Evolutionary conservation across 1,140 invertebrate species (phyloP), one percentile per base, ranked within the genome.

Genomic region (Sinonovacula constricta): DNA sequence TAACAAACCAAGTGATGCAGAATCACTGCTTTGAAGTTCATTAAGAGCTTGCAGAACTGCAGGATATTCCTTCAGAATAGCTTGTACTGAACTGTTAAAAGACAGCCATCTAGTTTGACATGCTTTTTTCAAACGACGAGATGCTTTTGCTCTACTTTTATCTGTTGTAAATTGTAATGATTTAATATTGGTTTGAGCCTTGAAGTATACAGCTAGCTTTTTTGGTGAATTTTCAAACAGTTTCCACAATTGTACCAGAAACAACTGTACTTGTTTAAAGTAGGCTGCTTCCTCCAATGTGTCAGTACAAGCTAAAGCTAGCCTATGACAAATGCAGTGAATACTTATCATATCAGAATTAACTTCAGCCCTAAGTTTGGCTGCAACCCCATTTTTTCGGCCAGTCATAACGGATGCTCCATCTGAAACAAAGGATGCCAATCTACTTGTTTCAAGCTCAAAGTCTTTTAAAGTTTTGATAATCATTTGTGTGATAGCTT

Each of bases 191-290:
- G 31, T 33, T 30, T 62, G 59, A 30, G 28, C n/a, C 33, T 62
- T 62, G 4, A 62, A 62, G 59, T 62, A 62, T 5, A 62, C 59
- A 62, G 59, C 59, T 5, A 62, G 59, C 33, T 62, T 62, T 33
- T 62, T 62, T 31, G 59, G 12, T 30, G 59, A 62, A 30, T 62
- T 12, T 62, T 62, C 59, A 30, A 62, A 62, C 33, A 62, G 5
- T 3, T 33, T 62, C 59, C 59, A 62, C 3, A 62, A n/a, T 33
- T 62, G 59, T 26, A 62, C 59, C 7, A 62, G 59, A 14, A 15
- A 62, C 12, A 62, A 5, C 59, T 62, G 59, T 15, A 62, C 59
- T n/a, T 62, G 59, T n/a, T 62, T 62, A 33, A 62, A 30, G n/a
- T 22, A 62, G 7, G 26, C 59, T 30, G 31, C 31, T n/a, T 62